Percentiles rank a stretch among this genome's conserved stretches.
Conservation (phyloP, 2,888 invertebrate genomes). For the Agonopterix arenella region DNA sequence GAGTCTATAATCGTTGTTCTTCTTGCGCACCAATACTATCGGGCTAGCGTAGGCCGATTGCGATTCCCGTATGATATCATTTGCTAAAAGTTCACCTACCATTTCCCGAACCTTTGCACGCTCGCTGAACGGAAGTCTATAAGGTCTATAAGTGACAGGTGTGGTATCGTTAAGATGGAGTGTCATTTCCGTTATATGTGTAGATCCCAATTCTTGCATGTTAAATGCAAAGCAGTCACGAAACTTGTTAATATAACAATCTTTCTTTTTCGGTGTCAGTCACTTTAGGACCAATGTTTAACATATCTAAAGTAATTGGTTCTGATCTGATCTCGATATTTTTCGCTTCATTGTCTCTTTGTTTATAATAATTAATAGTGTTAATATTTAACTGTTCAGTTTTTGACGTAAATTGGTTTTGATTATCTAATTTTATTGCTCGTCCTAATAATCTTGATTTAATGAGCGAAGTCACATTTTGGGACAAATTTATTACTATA, state of each 20-base stretch:
- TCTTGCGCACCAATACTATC: slow-evolving; percentile 2
- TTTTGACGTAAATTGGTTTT: not conserved
- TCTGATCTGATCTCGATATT: not conserved
- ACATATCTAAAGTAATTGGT: not conserved
- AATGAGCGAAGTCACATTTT: not conserved
- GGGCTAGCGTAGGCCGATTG: slow-evolving; percentile 7
- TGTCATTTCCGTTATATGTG: not conserved
- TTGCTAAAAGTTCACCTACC: slow-evolving; percentile 4
- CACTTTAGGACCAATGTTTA: slow-evolving; percentile 1
- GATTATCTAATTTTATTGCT: not conserved
- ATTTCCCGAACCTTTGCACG: slow-evolving; percentile 1
- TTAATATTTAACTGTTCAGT: not conserved
- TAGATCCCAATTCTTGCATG: not conserved
- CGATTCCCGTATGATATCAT: slow-evolving; percentile 5
- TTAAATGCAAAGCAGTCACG: slow-evolving; percentile 1
- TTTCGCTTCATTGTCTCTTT: not conserved
- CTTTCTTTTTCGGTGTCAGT: not conserved
- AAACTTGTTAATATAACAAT: not conserved
- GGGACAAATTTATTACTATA: not conserved
- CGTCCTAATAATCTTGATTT: not conserved
- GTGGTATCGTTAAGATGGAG: not conserved
- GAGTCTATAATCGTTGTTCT: slow-evolving; percentile 17
- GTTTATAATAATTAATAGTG: slow-evolving; percentile 1
- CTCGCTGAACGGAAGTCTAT: not conserved
- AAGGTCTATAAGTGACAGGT: not conserved